Conservation (phyloP, 1,140 invertebrate species). For the Metopolophium dirhodum region DNA sequence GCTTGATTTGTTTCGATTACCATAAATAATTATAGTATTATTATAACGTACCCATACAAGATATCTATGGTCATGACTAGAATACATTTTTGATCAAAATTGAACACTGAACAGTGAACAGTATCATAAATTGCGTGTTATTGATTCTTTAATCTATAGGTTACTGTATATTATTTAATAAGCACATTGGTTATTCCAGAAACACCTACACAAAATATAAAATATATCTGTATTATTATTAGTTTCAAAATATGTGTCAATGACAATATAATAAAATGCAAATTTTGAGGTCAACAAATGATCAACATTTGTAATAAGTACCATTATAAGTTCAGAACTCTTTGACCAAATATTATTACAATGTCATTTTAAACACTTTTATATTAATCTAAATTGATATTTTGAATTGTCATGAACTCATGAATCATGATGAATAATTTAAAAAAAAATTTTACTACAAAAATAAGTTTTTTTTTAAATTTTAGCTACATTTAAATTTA, state of each 20-base stretch:
- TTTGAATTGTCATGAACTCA: background rate
- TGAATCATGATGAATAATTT: background rate
- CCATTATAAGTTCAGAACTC: background rate
- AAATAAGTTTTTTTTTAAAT: background rate
- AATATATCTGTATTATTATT: slow-evolving; percentile 6
- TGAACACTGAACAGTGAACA: background rate
- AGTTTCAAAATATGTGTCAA: slow-evolving; percentile 46
- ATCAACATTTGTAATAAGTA: slow-evolving; percentile 33
- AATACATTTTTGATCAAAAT: background rate
- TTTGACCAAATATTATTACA: background rate
- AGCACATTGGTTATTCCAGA: background rate
- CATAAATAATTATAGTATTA: background rate
- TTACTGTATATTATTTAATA: slow-evolving; percentile 15
- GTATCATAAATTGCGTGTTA: background rate
- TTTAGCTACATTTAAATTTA: no score
- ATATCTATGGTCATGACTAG: background rate
- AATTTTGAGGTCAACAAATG: slow-evolving; percentile 26
- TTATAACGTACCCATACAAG: background rate
- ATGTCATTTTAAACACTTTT: background rate
- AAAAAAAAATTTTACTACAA: background rate
- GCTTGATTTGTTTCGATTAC: background rate
- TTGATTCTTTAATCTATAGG: background rate
- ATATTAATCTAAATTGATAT: background rate
- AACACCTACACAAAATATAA: slow-evolving; percentile 11
- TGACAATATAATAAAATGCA: slow-evolving; percentile 46